Percentiles rank a stretch among this genome's conserved stretches.
Evolutionary conservation across 1,140 invertebrate species (phyloP).

Genomic region (Wiebesia pumilae): DNA sequence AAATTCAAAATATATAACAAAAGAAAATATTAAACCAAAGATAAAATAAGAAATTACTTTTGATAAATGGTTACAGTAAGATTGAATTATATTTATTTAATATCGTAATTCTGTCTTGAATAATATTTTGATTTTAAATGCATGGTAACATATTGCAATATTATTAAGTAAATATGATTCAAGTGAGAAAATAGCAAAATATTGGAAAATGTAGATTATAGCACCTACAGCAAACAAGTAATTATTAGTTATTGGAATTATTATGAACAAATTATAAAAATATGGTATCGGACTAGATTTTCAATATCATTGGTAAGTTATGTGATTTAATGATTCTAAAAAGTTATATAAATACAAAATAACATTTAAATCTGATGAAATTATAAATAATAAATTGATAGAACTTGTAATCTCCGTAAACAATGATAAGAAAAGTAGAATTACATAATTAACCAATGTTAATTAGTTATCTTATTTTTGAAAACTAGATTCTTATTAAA

Average conservation of each 20-base stretch:
- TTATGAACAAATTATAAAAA: background rate
- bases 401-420: background rate
- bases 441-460: background rate
- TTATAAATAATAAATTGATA: background rate
- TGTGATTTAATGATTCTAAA: background rate
- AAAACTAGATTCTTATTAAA: background rate
- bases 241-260: background rate
- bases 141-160: background rate
- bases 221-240: background rate
- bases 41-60: background rate
- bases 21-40: background rate
- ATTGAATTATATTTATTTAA: background rate
- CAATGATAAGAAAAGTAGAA: conserved; percentile 3
- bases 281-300: background rate
- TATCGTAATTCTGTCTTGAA: background rate
- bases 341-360: background rate
- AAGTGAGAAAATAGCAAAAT: background rate
- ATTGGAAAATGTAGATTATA: background rate
- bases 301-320: background rate
- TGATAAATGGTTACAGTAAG: background rate
- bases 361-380: background rate
- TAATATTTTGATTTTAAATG: background rate
- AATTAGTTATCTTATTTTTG: background rate
- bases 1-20: background rate
- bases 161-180: background rate